A percentile compares a stretch with the other conserved stretches of the same genome.
Evolutionary conservation across 2,888 invertebrate genomes (phyloP).

Genomic region (Oxytorus armatus): DNA sequence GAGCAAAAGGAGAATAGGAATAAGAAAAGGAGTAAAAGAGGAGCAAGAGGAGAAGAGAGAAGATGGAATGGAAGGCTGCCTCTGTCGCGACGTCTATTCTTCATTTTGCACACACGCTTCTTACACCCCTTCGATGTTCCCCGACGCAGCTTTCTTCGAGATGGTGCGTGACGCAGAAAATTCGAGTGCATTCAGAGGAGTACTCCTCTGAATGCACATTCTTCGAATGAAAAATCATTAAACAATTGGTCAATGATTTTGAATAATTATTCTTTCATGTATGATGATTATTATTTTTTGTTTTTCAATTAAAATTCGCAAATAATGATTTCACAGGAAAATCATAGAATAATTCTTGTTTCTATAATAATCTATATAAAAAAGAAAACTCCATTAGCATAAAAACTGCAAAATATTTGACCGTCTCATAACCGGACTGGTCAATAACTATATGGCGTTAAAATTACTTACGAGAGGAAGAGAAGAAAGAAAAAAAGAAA

Average conservation of each 20-base stretch:
- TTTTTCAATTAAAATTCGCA: too few relatives aligned
- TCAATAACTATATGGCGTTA: neutral
- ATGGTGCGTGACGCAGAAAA: neutral
- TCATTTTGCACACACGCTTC: constrained; percentile 64
- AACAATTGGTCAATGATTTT: neutral
- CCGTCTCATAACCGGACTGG: neutral
- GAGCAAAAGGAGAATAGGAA: constrained; percentile 31
- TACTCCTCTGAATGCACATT: neutral
- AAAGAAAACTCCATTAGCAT: neutral
- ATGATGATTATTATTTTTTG: too few relatives aligned
- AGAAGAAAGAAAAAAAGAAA: constrained; percentile 16
- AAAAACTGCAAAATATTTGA: neutral
- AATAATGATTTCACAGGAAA: too few relatives aligned
- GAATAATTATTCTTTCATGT: neutral
- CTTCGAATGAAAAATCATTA: neutral
- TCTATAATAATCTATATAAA: neutral
- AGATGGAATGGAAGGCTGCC: constrained; percentile 34
- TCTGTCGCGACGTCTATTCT: constrained; percentile 69
- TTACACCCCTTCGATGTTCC: neutral
- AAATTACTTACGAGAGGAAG: constrained; percentile 3
- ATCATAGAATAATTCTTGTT: neutral
- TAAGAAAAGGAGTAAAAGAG: neutral
- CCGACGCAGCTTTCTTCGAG: neutral
- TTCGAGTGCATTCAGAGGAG: neutral
- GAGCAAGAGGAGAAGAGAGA: neutral